Evolutionary conservation across 2,888 invertebrate genomes (phyloP).

Genomic region (Orchesella flavescens): DNA sequence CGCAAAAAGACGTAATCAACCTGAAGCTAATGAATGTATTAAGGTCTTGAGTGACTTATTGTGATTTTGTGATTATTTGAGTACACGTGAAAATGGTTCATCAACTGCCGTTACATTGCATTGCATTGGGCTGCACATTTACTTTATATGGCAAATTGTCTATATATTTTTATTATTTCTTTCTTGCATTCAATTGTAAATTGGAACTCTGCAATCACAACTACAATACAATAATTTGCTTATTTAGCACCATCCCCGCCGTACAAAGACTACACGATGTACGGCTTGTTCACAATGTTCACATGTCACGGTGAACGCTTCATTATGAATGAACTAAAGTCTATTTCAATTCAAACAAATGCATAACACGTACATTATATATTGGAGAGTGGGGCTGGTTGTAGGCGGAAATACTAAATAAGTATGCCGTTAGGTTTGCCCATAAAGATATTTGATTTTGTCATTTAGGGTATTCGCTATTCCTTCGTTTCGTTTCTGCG

Average conservation of each 20-base stretch:
- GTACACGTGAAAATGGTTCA: conserved; percentile 14
- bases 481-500: not conserved
- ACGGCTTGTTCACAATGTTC: not conserved
- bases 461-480: conserved; percentile 26
- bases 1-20: conserved; percentile 18
- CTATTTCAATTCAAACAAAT: not conserved
- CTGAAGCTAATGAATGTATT: conserved; percentile 15
- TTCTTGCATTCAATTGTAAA: conserved; percentile 45
- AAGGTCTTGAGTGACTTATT: conserved; percentile 26
- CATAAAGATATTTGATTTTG: conserved; percentile 57
- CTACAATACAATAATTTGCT: conserved; percentile 33
- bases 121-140: not conserved
- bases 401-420: conserved; percentile 54
- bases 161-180: not conserved
- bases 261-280: not conserved
- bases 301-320: conserved; percentile 37
- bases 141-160: conserved; percentile 40
- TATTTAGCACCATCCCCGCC: conserved; percentile 39
- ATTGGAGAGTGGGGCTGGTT: no score
- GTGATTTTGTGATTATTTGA: conserved; percentile 12
- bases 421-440: conserved; percentile 42
- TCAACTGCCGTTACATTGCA: not conserved
- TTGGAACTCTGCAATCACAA: conserved; percentile 17
- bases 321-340: not conserved
- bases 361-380: not conserved